These are phyloP conservation scores for Ceratothoa steindachneri DNA, from an alignment of 2,888 invertebrate genomes.

Conservation along the genomic window DNA sequence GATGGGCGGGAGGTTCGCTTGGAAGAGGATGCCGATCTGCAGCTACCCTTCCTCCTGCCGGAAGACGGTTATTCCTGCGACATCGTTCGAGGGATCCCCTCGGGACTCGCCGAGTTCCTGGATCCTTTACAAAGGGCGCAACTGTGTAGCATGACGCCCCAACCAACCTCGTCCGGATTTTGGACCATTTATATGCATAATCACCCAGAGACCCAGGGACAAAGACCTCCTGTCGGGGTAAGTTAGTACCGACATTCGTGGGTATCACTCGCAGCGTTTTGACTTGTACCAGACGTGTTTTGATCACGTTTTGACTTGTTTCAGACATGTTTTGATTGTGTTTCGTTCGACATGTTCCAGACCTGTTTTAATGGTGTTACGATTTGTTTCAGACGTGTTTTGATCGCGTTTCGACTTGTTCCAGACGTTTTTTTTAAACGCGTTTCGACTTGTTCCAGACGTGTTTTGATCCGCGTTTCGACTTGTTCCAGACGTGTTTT, in stretches of 20 bases:
- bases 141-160: constrained; percentile 82
- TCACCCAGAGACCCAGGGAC: constrained; percentile 39
- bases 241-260: constrained; percentile 11
- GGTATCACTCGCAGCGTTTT: too few relatives aligned
- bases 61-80: constrained; percentile 98
- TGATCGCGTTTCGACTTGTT: too few relatives aligned
- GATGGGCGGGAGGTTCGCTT: constrained; percentile 85
- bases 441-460: too few relatives aligned
- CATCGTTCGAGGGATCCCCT: constrained; percentile 85
- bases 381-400: too few relatives aligned
- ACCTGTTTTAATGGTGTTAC: too few relatives aligned
- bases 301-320: background rate
- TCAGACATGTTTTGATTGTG: background rate
- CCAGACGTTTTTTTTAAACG: too few relatives aligned
- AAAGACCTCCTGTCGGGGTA: constrained; percentile 39
- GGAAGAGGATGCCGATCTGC: constrained; percentile 80
- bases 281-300: background rate
- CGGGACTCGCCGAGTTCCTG: constrained; percentile 78
- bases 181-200: constrained; percentile 91
- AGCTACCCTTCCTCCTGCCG: constrained; percentile 85
- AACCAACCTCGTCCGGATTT: constrained; percentile 82
- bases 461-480: too few relatives aligned
- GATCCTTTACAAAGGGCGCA: constrained; percentile 77
- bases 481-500: too few relatives aligned
- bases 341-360: background rate